phyloP scores from a whole-genome alignment of 2,113 vertebrate species.

The Saccopteryx bilineata region DNA sequence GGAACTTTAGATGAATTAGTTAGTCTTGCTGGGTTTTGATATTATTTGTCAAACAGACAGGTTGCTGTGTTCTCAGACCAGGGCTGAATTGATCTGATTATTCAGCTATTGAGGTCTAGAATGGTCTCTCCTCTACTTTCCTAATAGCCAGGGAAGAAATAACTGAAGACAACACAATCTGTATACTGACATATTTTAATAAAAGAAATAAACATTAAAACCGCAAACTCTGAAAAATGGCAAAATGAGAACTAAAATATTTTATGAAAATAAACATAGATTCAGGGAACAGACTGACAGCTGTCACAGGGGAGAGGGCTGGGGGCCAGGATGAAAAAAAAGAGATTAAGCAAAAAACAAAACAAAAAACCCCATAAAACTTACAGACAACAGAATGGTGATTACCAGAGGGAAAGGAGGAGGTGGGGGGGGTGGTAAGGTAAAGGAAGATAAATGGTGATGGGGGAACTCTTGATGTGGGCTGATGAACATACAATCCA shows the following conservation, averaged over 20 bases:
- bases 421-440: no score
- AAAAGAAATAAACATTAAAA: conserved; percentile 21
- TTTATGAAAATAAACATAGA: neutral
- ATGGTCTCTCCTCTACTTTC: neutral
- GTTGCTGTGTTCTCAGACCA: neutral
- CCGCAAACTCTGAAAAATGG: neutral
- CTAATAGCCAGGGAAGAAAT: neutral
- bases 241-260: neutral
- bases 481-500: no score
- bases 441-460: no score
- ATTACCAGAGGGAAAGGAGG: no score
- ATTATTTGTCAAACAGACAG: neutral
- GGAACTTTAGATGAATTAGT: neutral
- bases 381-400: no score
- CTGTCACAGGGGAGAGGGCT: no score
- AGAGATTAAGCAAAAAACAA: no score
- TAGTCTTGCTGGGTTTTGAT: neutral
- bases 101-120: neutral
- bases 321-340: no score
- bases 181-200: neutral
- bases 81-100: neutral
- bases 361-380: no score
- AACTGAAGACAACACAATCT: neutral
- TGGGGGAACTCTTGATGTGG: no score
- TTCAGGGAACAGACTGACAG: no score